These are phyloP conservation scores for Alsophila aescularia DNA, from an alignment of 2,888 invertebrate genomes.

Conservation along the genomic window DNA sequence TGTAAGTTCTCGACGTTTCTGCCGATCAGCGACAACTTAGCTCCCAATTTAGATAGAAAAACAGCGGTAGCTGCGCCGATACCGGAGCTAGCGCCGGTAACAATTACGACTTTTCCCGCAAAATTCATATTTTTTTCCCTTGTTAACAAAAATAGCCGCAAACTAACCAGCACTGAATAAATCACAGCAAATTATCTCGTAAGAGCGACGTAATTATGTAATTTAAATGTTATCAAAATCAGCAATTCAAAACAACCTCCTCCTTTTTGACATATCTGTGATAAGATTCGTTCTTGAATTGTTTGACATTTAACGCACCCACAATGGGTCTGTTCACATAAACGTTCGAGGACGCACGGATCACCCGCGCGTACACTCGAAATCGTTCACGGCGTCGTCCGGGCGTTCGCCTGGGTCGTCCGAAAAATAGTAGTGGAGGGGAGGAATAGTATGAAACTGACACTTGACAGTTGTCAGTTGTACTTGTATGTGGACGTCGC, in stretches of 20 bases:
- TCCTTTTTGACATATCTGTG: neutral
- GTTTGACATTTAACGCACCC: too few relatives aligned
- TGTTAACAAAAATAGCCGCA: neutral
- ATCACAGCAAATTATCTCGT: conserved; percentile 37
- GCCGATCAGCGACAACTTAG: conserved; percentile 88
- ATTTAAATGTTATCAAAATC: conserved; percentile 11
- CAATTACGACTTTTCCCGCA: conserved; percentile 88
- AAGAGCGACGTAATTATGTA: conserved; percentile 41
- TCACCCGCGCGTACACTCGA: too few relatives aligned
- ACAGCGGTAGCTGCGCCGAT: conserved; percentile 93
- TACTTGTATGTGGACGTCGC: too few relatives aligned
- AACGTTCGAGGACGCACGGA: too few relatives aligned
- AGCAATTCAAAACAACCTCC: neutral
- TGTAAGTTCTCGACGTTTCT: conserved; percentile 87
- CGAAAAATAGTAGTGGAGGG: too few relatives aligned
- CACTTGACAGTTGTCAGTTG: too few relatives aligned
- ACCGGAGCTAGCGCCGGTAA: conserved; percentile 93
- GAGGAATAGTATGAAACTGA: too few relatives aligned
- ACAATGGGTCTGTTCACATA: too few relatives aligned
- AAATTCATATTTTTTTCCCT: conserved; percentile 78
- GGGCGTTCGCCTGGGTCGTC: too few relatives aligned
- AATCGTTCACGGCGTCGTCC: too few relatives aligned
- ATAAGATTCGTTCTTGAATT: neutral
- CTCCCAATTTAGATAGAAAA: conserved; percentile 90
- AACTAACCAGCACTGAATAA: conserved; percentile 2